A percentile compares a stretch with the other conserved stretches of the same genome.
Evolutionary conservation across 2,888 invertebrate species (phyloP).

Genomic region (Heliconius erato): DNA sequence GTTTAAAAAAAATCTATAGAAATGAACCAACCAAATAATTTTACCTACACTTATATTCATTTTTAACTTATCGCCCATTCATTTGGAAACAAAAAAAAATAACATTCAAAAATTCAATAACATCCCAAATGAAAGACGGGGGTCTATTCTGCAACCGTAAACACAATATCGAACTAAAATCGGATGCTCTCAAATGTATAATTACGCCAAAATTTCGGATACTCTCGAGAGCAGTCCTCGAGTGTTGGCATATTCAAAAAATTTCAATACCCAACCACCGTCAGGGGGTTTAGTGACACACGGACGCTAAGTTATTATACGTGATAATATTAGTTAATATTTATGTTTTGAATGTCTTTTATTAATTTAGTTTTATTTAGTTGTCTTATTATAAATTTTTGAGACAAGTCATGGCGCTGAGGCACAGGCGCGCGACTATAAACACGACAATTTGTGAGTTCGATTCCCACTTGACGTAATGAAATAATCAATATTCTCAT

Average conservation of each 20-base stretch:
- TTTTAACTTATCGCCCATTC: conserved; percentile 13
- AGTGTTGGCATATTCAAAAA: conserved; percentile 82
- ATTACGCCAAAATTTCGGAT: conserved; percentile 81
- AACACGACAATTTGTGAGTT: no score
- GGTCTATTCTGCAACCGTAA: conserved; percentile 40
- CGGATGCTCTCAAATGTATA: conserved; percentile 67
- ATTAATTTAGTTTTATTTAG: no score
- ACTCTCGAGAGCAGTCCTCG: conserved; percentile 73
- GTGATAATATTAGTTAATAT: background rate
- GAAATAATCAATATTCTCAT: background rate
- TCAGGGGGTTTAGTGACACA: conserved; percentile 63
- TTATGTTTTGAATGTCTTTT: background rate
- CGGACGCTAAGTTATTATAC: conserved; percentile 29
- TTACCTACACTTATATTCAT: background rate
- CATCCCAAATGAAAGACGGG: conserved; percentile 21
- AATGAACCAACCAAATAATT: background rate
- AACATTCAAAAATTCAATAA: conserved; percentile 28
- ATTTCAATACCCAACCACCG: conserved; percentile 77
- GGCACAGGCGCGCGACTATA: no score
- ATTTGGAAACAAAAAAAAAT: conserved; percentile 1
- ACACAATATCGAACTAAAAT: conserved; percentile 63
- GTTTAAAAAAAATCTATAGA: no score
- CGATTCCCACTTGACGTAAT: background rate
- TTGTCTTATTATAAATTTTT: background rate
- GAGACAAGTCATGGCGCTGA: background rate